phyloP scores from a whole-genome alignment of 2,888 invertebrate genomes.

The Disparrhopalites patrizii region DNA sequence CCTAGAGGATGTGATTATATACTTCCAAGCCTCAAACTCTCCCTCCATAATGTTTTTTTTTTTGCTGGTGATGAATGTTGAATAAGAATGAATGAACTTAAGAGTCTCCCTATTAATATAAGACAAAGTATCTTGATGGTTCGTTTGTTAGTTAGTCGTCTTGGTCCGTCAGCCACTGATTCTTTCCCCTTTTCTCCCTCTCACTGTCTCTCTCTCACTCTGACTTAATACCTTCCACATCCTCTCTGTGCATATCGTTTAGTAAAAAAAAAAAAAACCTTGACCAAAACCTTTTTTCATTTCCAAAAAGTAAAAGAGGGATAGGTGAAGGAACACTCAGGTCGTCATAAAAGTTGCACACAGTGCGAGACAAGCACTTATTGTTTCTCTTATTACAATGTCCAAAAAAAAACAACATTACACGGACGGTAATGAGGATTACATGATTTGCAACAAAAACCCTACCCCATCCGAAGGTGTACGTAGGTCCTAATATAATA shows the following conservation, averaged over 20 bases:
- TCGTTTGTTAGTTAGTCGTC: background rate
- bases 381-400: background rate
- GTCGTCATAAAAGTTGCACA: background rate
- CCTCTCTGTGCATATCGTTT: too few relatives aligned
- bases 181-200: background rate
- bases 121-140: slow-evolving; percentile 5
- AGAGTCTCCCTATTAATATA: slow-evolving; percentile 2
- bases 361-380: too few relatives aligned
- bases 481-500: too few relatives aligned
- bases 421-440: too few relatives aligned
- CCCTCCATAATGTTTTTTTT: too few relatives aligned
- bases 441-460: background rate
- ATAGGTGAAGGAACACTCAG: background rate
- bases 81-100: slow-evolving; percentile 5
- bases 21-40: too few relatives aligned
- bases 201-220: background rate
- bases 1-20: slow-evolving; percentile 5
- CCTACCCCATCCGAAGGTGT: too few relatives aligned
- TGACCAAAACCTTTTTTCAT: too few relatives aligned
- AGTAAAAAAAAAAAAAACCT: background rate
- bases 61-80: background rate
- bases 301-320: too few relatives aligned
- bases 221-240: background rate
- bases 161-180: background rate
- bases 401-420: background rate